These are phyloP conservation scores for Drosophila nr. fundita DNA, from an alignment of 2,888 invertebrate species.

Conservation along the genomic window DNA sequence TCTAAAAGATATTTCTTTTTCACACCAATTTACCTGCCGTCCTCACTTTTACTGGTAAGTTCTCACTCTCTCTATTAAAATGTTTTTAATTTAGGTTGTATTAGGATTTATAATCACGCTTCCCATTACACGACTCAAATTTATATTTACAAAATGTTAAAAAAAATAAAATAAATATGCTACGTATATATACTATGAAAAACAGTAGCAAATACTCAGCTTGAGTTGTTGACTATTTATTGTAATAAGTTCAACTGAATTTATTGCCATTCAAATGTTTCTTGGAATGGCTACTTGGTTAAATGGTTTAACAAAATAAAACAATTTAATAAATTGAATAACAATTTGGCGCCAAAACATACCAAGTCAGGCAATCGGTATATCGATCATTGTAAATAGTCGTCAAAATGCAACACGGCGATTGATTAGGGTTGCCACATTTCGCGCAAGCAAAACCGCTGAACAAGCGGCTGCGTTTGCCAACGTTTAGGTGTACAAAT, in stretches of 20 bases:
- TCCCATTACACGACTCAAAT: neutral
- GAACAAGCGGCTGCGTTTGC: conserved; percentile 61
- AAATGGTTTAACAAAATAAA: neutral
- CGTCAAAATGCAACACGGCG: conserved; percentile 21
- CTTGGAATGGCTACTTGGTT: neutral
- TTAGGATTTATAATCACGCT: neutral
- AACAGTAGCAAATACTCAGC: neutral
- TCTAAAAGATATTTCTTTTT: neutral
- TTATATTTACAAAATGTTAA: neutral
- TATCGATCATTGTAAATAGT: neutral
- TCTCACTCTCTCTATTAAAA: neutral
- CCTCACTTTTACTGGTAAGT: neutral
- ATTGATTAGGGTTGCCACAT: conserved; percentile 33
- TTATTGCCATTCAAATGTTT: neutral
- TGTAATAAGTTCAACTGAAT: neutral
- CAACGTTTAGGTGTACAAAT: conserved; percentile 65
- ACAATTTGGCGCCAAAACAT: conserved; percentile 2
- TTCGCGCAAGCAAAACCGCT: conserved; percentile 22
- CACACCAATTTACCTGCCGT: neutral
- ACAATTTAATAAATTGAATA: neutral
- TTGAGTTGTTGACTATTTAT: neutral
- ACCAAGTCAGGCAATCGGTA: conserved; percentile 14
- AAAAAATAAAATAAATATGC: neutral
- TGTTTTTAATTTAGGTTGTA: neutral
- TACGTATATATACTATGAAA: too few species aligned